These are phyloP conservation scores for Alligator mississippiensis DNA, from an alignment of 2,113 vertebrate species.

Conservation along the genomic window DNA sequence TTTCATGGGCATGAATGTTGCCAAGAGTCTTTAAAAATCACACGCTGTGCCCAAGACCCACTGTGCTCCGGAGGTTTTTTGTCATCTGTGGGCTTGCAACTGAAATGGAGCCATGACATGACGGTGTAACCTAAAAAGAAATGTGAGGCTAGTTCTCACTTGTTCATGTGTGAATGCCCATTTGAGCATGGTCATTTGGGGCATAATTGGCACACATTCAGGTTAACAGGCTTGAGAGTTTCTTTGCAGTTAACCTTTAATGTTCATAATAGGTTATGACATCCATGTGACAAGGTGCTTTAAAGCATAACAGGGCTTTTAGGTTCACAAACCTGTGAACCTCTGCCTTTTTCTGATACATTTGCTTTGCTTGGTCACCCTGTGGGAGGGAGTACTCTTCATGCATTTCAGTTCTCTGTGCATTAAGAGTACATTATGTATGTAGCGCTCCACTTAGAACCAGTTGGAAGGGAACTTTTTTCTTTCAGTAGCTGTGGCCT, in stretches of 20 bases:
- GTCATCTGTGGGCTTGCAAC: neutral
- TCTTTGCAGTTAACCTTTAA: neutral
- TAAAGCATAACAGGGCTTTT: neutral
- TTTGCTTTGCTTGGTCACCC: neutral
- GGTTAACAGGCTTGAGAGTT: neutral
- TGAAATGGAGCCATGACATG: neutral
- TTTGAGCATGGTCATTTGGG: neutral
- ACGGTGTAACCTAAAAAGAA: neutral
- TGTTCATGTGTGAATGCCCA: fast-evolving
- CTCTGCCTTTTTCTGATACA: neutral
- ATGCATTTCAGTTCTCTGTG: too few relatives aligned
- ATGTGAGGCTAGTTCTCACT: neutral
- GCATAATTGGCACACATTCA: neutral
- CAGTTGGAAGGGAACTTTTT: neutral
- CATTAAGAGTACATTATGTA: neutral
- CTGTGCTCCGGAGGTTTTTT: neutral
- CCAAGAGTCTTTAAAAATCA: neutral
- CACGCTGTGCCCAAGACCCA: neutral
- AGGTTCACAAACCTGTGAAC: constrained; percentile 1
- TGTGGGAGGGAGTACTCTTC: neutral
- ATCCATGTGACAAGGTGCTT: neutral
- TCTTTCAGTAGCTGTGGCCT: neutral
- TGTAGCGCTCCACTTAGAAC: neutral
- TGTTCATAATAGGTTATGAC: neutral
- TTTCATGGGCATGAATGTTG: neutral